A percentile compares a stretch with the other conserved stretches of the same genome.
phyloP scores from a whole-genome alignment of 2,797 vertebrate genomes.

The Megalops cyprinoides region DNA sequence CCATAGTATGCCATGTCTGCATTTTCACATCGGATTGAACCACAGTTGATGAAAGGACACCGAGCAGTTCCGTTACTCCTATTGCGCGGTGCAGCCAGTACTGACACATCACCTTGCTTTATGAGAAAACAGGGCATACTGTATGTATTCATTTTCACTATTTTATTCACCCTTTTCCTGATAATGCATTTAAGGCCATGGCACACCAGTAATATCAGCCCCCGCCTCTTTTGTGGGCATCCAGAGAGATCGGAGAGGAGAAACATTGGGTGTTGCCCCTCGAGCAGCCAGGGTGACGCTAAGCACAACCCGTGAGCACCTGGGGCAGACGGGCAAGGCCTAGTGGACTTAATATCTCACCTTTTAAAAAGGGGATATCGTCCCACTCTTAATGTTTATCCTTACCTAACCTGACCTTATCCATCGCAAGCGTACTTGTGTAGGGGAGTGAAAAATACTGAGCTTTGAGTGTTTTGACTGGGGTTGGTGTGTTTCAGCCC shows the following conservation, averaged over 20 bases:
- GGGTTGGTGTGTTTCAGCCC: background rate
- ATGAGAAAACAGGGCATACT: too few species aligned
- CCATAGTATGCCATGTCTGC: too few species aligned
- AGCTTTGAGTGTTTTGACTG: background rate
- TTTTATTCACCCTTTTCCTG: too few species aligned
- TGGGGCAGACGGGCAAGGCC: slow-evolving; percentile 39
- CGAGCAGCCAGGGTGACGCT: background rate
- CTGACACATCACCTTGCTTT: too few species aligned
- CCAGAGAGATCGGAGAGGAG: background rate
- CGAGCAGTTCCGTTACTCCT: too few species aligned
- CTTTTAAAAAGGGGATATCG: slow-evolving; percentile 56
- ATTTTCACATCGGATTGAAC: too few species aligned
- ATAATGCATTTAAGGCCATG: too few species aligned
- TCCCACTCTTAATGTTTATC: slow-evolving; percentile 40
- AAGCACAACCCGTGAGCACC: slow-evolving; percentile 14
- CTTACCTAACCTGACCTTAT: slow-evolving; percentile 42
- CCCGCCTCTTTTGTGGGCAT: too few species aligned
- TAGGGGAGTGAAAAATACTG: background rate
- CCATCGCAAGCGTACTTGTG: slow-evolving; percentile 23
- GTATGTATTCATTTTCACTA: too few species aligned
- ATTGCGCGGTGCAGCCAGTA: too few species aligned
- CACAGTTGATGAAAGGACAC: too few species aligned
- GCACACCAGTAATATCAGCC: too few species aligned
- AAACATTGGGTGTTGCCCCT: background rate
- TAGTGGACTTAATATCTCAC: slow-evolving; percentile 54